Evolutionary conservation across 2,797 vertebrate species (phyloP), one percentile per base, ranked within the genome.

Genomic region (Mycteria americana): DNA sequence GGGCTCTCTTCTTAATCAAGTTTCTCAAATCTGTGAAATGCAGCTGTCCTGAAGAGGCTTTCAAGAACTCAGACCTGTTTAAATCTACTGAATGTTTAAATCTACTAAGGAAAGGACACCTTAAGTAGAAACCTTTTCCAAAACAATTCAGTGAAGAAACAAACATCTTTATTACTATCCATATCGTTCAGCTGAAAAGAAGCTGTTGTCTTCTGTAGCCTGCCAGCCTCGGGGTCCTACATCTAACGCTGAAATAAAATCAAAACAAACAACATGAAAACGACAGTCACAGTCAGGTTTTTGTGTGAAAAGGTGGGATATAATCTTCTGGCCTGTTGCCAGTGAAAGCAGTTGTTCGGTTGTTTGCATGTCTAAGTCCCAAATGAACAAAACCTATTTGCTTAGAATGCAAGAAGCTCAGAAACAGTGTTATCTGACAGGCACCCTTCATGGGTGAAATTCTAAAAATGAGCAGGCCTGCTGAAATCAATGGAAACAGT

Each of bases 261-360:
- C 15, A 63, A 85, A 93, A 87, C 46, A 65, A 69, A 10, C 35
- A 65, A 41, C 35, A 35, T 0, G 41, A 60, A 80, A 80, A 87
- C 76, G 77, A 60, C 41, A 76, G n/a, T 31, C 22, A 85, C 68
- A 84, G 37, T 37, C 62, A 65, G 30, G 69, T 37, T 89, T 95
- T 94, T 82, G 83, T 88, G 69, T 82, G 23, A 82, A 74, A 94
- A 95, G 92, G 92, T 95, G 81, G 93, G 64, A 83, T 10, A 74
- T 51, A 74, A 43, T 46, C 67, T 65, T 63, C 70, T 13, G 63
- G 74, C 63, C 51, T 19, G 9, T 0, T n/a, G 41, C 77, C 75
- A 91, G 23, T 0, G 8, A 63, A 60, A 91, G 56, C 88, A 87
- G 56, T 79, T 46, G 63, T 48, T 51, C 91, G 81, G 30, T 4